These are phyloP conservation scores for Pteromalus puparum DNA, from an alignment of 1,140 invertebrate species.

Conservation along the genomic window DNA sequence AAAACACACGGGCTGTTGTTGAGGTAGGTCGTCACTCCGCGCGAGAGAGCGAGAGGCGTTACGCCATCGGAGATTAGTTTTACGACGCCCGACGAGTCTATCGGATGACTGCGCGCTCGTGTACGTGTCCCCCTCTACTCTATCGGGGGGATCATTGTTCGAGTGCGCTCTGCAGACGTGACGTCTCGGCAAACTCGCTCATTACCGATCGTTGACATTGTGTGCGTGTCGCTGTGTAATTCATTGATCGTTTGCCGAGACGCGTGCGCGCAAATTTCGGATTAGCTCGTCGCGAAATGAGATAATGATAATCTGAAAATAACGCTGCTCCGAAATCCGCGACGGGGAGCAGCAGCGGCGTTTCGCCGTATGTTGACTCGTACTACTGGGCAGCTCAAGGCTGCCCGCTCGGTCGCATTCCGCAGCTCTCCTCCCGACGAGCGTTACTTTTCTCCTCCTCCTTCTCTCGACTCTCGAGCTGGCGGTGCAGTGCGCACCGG, in stretches of 20 bases:
- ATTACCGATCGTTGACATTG: background rate
- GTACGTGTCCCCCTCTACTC: no score
- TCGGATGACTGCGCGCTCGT: no score
- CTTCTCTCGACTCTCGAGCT: conserved; percentile 2
- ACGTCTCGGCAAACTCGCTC: background rate
- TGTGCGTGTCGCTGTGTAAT: background rate
- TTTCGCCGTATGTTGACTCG: conserved; percentile 60
- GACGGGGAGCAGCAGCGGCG: no score
- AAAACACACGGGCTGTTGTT: background rate
- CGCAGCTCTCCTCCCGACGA: conserved; percentile 58
- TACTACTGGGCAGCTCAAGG: conserved; percentile 65
- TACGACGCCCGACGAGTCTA: conserved; percentile 55
- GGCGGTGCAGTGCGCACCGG: conserved; percentile 38
- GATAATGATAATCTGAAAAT: no score
- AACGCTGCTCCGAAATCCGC: no score
- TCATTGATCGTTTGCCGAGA: no score
- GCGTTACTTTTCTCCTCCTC: conserved; percentile 58
- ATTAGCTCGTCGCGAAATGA: no score
- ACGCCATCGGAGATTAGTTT: conserved; percentile 64
- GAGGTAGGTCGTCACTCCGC: background rate
- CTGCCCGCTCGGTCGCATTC: conserved; percentile 66
- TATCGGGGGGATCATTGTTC: background rate
- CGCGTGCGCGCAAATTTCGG: no score
- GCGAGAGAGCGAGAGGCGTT: conserved; percentile 53
- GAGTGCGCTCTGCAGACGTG: background rate